Evolutionary conservation across 2,797 vertebrate genomes (phyloP), one percentile per base, ranked within the genome.

Genomic region (Eleutherodactylus coqui): DNA sequence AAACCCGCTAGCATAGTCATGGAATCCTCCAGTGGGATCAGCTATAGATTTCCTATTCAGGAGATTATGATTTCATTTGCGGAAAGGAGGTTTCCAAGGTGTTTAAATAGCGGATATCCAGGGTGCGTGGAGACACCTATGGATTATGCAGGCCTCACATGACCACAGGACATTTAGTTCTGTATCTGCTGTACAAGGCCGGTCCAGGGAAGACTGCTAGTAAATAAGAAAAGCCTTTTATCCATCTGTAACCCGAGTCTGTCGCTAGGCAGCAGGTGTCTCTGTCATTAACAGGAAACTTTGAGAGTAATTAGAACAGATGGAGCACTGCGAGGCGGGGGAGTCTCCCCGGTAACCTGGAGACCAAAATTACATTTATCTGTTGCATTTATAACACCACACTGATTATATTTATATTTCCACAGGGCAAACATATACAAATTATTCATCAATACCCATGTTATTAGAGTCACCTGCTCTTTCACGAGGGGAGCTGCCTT

Each of bases 191-290:
- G 19, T 70, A 34, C 75, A 79, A 58, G 47, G 75, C 49, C 70
- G 62, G 53, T 55, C 34, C 36, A 41, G 29, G 32, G 27, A 85
- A 60, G 41, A 58, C 62, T 72, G 47, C 80, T 69, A 49, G 60
- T 83, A 86, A 83, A 86, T 86, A 76, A 77, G 79, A 77, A 77
- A 70, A 62, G 53, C 85, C 49, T 78, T 79, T 83, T 70, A 83
- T 87, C 64, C 81, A 78, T 79, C 81, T 87, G 86, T 87, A 87
- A 83, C 53, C 73, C 3, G 81, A 87, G 86, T 83, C 72, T 77
- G 62, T 87, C 86, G 79, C 80, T 47, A 72, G 75, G 80, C 86
- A 87, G 81, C 86, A 79, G 81, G 75, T 83, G 75, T 64, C 58
- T 77, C 62, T 79, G 75, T 72, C 41, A 87, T 60, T 83, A 83